These are phyloP conservation scores for Metridium senile DNA, from an alignment of 92 coral and sea anemone species.

Conservation along the genomic window DNA sequence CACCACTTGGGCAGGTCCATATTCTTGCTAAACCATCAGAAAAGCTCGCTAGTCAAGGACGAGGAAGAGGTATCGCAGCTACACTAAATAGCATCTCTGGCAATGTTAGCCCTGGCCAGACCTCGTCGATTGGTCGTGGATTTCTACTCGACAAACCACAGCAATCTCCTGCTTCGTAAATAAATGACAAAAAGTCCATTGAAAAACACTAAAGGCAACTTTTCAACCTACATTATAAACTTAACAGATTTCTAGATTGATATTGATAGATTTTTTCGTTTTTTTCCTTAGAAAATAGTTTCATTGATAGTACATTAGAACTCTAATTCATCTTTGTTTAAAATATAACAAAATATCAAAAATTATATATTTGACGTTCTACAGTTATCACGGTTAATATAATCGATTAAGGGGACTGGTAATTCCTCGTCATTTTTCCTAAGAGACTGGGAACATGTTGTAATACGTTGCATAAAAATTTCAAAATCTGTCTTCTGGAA, in stretches of 20 bases:
- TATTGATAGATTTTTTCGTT: not conserved
- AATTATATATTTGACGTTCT: not conserved
- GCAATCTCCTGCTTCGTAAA: slow-evolving; percentile 33
- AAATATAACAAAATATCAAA: slow-evolving; percentile 2
- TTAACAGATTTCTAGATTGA: not conserved
- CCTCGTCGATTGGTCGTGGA: slow-evolving; percentile 72
- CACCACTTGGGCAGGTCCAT: slow-evolving; percentile 35
- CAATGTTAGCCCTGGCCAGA: slow-evolving; percentile 1
- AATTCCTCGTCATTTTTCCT: not conserved
- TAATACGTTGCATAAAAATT: not conserved
- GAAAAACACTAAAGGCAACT: too few relatives aligned
- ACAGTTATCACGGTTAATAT: not conserved
- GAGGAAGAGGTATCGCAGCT: slow-evolving; percentile 76
- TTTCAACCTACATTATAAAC: too few relatives aligned
- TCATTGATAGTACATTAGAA: not conserved
- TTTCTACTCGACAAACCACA: slow-evolving; percentile 92
- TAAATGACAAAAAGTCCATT: too few relatives aligned
- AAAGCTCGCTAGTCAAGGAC: slow-evolving; percentile 66
- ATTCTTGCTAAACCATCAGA: slow-evolving; percentile 76
- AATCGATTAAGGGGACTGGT: not conserved
- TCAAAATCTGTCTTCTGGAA: not conserved
- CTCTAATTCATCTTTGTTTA: not conserved
- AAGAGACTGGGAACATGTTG: not conserved
- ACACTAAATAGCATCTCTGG: slow-evolving; percentile 40
- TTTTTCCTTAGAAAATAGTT: slow-evolving; percentile 1